Percentiles rank a stretch among this genome's conserved stretches.
Conservation (phyloP, 2,888 invertebrate genomes). For the Andrena praecox region DNA sequence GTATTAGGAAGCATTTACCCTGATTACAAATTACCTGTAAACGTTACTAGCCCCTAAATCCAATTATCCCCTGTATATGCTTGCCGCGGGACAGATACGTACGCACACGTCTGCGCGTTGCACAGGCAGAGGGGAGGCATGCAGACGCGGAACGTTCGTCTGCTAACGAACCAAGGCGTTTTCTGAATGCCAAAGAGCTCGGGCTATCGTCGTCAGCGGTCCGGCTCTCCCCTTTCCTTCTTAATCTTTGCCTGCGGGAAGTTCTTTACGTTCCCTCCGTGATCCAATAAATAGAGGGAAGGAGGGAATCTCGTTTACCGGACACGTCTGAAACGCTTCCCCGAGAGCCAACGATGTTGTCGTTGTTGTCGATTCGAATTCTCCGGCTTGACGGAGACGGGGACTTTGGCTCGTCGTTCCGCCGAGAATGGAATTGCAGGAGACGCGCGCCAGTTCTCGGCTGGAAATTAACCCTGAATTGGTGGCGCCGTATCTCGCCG, state of each 20-base stretch:
- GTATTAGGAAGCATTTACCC: conserved; percentile 31
- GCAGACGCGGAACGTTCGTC: conserved; percentile 53
- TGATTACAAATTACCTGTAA: conserved; percentile 48
- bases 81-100: conserved; percentile 5
- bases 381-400: conserved; percentile 38
- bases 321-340: conserved; percentile 65
- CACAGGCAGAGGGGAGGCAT: neutral
- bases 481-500: neutral
- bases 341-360: conserved; percentile 12
- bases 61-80: conserved; percentile 43
- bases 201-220: conserved; percentile 65
- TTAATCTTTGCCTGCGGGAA: conserved; percentile 71
- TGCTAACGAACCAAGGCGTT: conserved; percentile 80
- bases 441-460: neutral
- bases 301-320: conserved; percentile 66
- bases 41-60: conserved; percentile 37
- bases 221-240: conserved; percentile 51
- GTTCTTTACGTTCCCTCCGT: conserved; percentile 66
- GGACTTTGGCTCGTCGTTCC: conserved; percentile 13
- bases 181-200: conserved; percentile 78
- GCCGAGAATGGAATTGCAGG: neutral
- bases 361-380: conserved; percentile 50
- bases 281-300: conserved; percentile 68
- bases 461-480: conserved; percentile 9
- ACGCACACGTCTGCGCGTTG: conserved; percentile 2